Evolutionary conservation across 2,797 vertebrate species (phyloP), one percentile per base, ranked within the genome.

Genomic region (Periophthalmus magnuspinnatus): DNA sequence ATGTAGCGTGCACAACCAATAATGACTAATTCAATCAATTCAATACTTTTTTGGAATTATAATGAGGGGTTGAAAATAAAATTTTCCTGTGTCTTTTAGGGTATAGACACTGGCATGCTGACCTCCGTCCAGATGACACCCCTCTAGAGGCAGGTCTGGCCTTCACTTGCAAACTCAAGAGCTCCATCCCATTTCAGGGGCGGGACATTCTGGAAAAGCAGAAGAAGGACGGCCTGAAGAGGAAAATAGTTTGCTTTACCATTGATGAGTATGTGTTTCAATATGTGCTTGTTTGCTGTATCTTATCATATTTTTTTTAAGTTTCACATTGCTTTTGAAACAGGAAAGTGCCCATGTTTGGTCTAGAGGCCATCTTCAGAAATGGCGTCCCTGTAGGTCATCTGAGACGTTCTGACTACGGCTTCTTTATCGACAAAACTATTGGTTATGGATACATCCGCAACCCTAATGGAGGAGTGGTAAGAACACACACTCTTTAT

Each of bases 161-260:
- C 24, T 99, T 99, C 85, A 97, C 97, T 67, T 99, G 97, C 89
- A 99, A 98, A 71, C 86, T 99, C 75, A 98, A 94, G 81, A 93
- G 94, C 0, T 59, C 83, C 0, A 86, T 92, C 71, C 94, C 95
- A 0, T 99, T 99, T 88, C 93, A 95, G 81, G 97, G 97, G 5
- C 92, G 96, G 0, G 89, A 93, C 52, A 92, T 93, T 0, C 87
- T 98, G 80, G 96, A 97, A 88, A 84, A 80, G 55, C 97, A 98
- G 89, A 96, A 92, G 71, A 63, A 90, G 0, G 70, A 89, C 0
- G 97, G 97, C 19, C 85, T 98, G 52, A 92, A 54, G 73, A 93
- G 94, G 19, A 95, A 96, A 55, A 94, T 99, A 0, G 87, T 96
- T 64, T 96, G 96, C 89, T 96, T 99, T 87, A 99, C 96, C 2